Base-by-base conservation (phyloP, 1,140 invertebrate species). In the Popillia japonica region DNA sequence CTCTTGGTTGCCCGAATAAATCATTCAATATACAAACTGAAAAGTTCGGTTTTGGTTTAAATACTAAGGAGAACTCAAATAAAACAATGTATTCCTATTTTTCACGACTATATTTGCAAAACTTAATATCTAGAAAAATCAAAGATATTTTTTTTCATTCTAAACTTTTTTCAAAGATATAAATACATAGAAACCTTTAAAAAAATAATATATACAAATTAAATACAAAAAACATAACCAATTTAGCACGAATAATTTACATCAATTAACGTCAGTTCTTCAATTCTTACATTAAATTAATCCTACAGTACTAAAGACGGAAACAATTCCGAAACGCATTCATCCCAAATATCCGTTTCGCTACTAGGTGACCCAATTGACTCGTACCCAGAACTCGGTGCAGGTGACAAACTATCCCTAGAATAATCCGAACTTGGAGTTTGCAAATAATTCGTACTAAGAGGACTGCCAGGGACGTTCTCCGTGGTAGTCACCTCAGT, bases 281-380 rank as follows among this genome's bases (percentile, higher is more conserved):
- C 9, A 34, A 34, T 55, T 55, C 2, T 55, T 7, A n/a, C 48
- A 55, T 72, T 34, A 74, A 41, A 6, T 41, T 23, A 74, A 74
- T 9, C 11, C 17, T 17, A 64, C 75, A 85, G 86, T 59, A 86
- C 61, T 72, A 86, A 82, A 9, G 82, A 78, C 23, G 86, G 86
- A 80, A 87, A 87, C 40, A 87, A 81, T 80, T 86, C 85, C 6
- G 85, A 84, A 68, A 86, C 81, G 68, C 82, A 83, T 20, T 81
- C 68, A 80, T 87, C 85, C 83, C 84, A 85, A 17, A 82, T 48
- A 48, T 80, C 78, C 14, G 59, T 55, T 41, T 84, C 82, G 80
- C 82, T 83, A 14, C 77, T n/a, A 2, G 85, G 85, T 23, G 86
- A 87, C 68, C 79, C 85, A 20, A 85, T 59, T 0, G 86, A 87